These are phyloP conservation scores for Heliothis virescens DNA, from an alignment of 1,140 invertebrate species.

Conservation along the genomic window DNA sequence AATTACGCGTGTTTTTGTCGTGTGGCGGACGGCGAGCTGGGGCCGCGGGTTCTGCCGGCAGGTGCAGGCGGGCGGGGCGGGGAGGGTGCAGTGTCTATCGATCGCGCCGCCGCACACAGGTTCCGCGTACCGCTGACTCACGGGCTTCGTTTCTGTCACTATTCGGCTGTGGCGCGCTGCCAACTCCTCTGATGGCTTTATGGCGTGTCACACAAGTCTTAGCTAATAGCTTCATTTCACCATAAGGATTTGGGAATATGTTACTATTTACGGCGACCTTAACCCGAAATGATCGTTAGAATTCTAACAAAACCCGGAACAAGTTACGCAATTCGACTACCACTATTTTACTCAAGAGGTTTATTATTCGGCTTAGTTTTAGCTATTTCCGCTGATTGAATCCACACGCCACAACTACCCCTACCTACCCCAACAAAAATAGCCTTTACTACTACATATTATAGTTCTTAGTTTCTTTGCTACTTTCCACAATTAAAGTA, in stretches of 20 bases:
- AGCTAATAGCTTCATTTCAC: conserved; percentile 68
- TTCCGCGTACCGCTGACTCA: conserved; percentile 77
- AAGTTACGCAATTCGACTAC: not conserved
- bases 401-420: not conserved
- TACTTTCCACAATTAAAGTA: no score
- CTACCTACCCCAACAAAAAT: conserved; percentile 18
- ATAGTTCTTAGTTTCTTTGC: not conserved
- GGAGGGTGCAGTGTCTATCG: conserved; percentile 72
- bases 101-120: conserved; percentile 78
- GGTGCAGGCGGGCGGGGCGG: conserved; percentile 61
- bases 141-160: conserved; percentile 66
- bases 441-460: not conserved
- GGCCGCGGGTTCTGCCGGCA: conserved; percentile 54
- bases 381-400: not conserved
- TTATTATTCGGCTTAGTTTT: not conserved
- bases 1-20: conserved; percentile 59
- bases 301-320: not conserved
- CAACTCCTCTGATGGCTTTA: conserved; percentile 70
- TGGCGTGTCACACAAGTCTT: conserved; percentile 62
- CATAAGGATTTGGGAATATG: conserved; percentile 16
- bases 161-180: conserved; percentile 70
- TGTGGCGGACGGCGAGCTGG: conserved; percentile 58
- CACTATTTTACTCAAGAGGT: not conserved
- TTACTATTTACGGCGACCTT: conserved; percentile 29
- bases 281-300: conserved; percentile 1